Percentiles rank a stretch among this genome's conserved stretches.
These are phyloP conservation scores for Leptogaster cylindrica DNA, from an alignment of 2,888 invertebrate genomes.

Conservation along the genomic window DNA sequence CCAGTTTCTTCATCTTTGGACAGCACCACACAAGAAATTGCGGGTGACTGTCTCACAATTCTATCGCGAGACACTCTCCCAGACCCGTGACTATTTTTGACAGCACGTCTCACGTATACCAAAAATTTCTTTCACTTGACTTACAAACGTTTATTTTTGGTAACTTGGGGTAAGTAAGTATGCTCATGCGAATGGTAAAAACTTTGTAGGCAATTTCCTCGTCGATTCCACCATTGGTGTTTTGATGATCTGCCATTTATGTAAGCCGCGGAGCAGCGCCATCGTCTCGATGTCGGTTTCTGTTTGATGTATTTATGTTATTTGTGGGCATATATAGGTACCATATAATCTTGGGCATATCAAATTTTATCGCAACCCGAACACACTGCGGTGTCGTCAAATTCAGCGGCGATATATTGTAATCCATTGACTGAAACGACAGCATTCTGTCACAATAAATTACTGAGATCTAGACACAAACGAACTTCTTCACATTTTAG, in stretches of 20 bases:
- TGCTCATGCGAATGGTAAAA: constrained; percentile 23
- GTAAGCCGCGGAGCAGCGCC: neutral
- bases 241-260: constrained; percentile 31
- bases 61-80: constrained; percentile 5
- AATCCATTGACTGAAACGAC: constrained; percentile 39
- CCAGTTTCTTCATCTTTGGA: neutral
- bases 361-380: constrained; percentile 25
- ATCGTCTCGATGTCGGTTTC: constrained; percentile 22
- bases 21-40: neutral
- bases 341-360: constrained; percentile 29
- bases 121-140: constrained; percentile 45
- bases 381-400: neutral
- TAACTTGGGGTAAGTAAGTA: constrained; percentile 32
- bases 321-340: constrained; percentile 8
- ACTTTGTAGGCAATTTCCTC: constrained; percentile 37
- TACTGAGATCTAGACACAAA: neutral
- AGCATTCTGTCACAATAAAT: constrained; percentile 36
- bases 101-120: constrained; percentile 45
- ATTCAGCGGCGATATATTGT: constrained; percentile 25
- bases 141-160: constrained; percentile 46
- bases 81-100: constrained; percentile 44
- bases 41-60: neutral
- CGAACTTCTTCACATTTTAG: constrained; percentile 15
- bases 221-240: constrained; percentile 15
- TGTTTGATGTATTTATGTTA: constrained; percentile 32